Percentiles rank a stretch among this genome's conserved stretches.
phyloP scores from a whole-genome alignment of 2,797 vertebrate species.

The Pseudomugil gertrudae region DNA sequence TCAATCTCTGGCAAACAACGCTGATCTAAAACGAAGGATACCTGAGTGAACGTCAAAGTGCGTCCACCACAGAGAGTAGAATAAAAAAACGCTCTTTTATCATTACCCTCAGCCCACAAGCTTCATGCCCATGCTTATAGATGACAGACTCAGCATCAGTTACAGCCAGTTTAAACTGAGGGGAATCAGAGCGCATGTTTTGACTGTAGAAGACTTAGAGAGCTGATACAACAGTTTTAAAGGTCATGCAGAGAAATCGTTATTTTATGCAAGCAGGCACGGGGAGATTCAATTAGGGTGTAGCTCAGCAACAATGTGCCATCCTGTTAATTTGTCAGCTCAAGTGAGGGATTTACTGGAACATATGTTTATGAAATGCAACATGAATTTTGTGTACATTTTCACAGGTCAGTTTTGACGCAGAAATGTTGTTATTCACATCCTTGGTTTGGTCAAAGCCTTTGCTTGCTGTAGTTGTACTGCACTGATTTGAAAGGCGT shows the following conservation, averaged over 20 bases:
- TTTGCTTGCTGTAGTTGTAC: slow-evolving; percentile 23
- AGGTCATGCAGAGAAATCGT: slow-evolving; percentile 38
- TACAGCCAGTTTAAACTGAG: slow-evolving; percentile 41
- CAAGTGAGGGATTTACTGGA: not conserved
- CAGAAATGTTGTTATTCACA: slow-evolving; percentile 17
- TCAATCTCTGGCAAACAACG: slow-evolving; percentile 1
- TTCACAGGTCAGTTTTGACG: slow-evolving; percentile 10
- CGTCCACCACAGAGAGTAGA: slow-evolving; percentile 22
- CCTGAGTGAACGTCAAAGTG: slow-evolving; percentile 40
- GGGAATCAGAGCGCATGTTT: slow-evolving; percentile 34
- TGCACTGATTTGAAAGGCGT: slow-evolving; percentile 22
- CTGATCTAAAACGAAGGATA: slow-evolving; percentile 1
- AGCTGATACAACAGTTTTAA: slow-evolving; percentile 55
- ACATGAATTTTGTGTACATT: not conserved
- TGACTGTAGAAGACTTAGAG: not conserved
- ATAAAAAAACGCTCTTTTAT: slow-evolving; percentile 62
- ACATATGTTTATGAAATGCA: slow-evolving; percentile 4
- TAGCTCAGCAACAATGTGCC: not conserved
- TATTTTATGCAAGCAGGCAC: slow-evolving; percentile 5
- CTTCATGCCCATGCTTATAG: slow-evolving; percentile 52
- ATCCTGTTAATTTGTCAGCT: not conserved
- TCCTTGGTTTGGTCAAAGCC: slow-evolving; percentile 33
- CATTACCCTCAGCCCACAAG: slow-evolving; percentile 25
- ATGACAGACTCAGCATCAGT: slow-evolving; percentile 43
- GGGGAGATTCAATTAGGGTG: slow-evolving; percentile 4